Conservation (phyloP, 2,888 invertebrate genomes). For the Girardia tigrina region DNA sequence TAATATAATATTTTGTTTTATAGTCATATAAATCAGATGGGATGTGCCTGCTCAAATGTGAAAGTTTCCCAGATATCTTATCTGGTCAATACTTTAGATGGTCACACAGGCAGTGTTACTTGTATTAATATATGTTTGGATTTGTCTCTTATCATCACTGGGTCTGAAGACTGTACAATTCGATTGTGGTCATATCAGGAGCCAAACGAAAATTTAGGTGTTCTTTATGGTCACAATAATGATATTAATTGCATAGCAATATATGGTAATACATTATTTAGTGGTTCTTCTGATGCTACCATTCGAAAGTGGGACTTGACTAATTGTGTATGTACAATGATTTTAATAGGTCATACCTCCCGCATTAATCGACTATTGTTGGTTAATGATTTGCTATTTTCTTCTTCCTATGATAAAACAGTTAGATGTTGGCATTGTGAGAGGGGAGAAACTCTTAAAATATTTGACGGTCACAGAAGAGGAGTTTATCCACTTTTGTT, state of each 20-base stretch:
- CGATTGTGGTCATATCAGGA: slow-evolving; percentile 51
- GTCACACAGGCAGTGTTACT: slow-evolving; percentile 52
- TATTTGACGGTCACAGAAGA: slow-evolving; percentile 51
- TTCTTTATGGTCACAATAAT: slow-evolving; percentile 50
- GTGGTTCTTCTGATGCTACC: slow-evolving; percentile 53
- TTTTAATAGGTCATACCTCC: slow-evolving; percentile 51
- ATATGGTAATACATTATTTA: slow-evolving; percentile 51
- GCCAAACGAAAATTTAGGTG: slow-evolving; percentile 51
- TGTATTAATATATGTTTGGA: slow-evolving; percentile 53
- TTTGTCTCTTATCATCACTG: slow-evolving; percentile 52
- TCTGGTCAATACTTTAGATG: slow-evolving; percentile 44
- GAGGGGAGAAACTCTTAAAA: slow-evolving; percentile 48
- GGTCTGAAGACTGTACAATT: slow-evolving; percentile 52
- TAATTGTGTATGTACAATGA: slow-evolving; percentile 51
- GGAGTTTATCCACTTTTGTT: slow-evolving; percentile 53
- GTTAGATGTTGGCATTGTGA: slow-evolving; percentile 53
- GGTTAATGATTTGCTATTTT: slow-evolving; percentile 51
- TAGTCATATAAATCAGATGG: no score
- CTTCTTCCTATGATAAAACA: slow-evolving; percentile 48
- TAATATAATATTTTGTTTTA: no score
- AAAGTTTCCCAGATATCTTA: slow-evolving; percentile 39
- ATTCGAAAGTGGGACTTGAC: slow-evolving; percentile 53
- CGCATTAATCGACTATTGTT: slow-evolving; percentile 52
- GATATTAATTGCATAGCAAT: slow-evolving; percentile 52
- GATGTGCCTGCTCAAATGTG: slow-evolving; percentile 41